These are phyloP conservation scores for Xyrauchen texanus DNA, from an alignment of 2,113 vertebrate species.

Conservation along the genomic window DNA sequence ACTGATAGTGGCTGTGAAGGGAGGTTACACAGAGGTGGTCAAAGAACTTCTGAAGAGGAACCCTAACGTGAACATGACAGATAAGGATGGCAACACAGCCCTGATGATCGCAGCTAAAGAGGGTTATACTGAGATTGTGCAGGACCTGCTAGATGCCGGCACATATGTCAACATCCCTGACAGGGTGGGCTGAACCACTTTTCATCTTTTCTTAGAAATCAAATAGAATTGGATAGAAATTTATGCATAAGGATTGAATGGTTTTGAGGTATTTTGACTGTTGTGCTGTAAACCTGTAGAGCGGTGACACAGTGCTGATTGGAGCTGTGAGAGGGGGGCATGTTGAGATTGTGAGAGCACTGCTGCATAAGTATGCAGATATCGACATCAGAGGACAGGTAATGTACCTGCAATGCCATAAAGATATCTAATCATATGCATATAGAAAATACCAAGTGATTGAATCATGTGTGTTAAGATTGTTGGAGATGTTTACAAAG, in stretches of 20 bases:
- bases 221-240: neutral
- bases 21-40: conserved; percentile 90
- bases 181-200: conserved; percentile 75
- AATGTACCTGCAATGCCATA: conserved; percentile 23
- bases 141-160: conserved; percentile 94
- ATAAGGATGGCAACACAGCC: conserved; percentile 97
- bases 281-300: conserved; percentile 69
- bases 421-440: too few species aligned
- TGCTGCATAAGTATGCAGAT: conserved; percentile 96
- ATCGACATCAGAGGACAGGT: conserved; percentile 97
- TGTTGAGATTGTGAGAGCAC: conserved; percentile 92
- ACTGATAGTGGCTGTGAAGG: conserved; percentile 92
- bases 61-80: conserved; percentile 95
- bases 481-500: too few species aligned
- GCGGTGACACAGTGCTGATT: conserved; percentile 95
- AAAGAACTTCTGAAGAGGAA: conserved; percentile 96
- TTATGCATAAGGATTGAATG: too few species aligned
- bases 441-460: too few species aligned
- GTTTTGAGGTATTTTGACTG: neutral
- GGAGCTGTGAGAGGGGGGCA: conserved; percentile 95
- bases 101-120: conserved; percentile 97
- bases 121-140: conserved; percentile 93
- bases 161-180: conserved; percentile 98
- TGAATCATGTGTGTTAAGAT: too few species aligned
- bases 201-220: neutral